Percentiles rank a stretch among this genome's conserved stretches.
Evolutionary conservation across 2,888 invertebrate genomes (phyloP).

Genomic region (Cosmia trapezina): DNA sequence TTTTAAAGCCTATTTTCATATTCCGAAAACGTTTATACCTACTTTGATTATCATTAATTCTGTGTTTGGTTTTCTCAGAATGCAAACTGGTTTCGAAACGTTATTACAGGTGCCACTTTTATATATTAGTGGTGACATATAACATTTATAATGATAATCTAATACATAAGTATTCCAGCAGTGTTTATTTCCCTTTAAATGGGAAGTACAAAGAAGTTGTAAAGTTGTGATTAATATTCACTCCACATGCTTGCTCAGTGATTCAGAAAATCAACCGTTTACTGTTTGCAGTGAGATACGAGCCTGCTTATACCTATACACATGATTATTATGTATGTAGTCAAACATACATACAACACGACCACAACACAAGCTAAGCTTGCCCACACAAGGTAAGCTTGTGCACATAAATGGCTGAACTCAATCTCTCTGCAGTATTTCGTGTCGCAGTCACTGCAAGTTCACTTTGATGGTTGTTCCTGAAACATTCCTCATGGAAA

Average conservation of each 20-base stretch:
- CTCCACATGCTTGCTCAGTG: constrained; percentile 41
- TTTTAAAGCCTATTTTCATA: not conserved
- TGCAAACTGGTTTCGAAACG: not conserved
- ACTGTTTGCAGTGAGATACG: constrained; percentile 27
- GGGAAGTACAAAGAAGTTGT: constrained; percentile 49
- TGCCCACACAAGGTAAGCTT: not conserved
- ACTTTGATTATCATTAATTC: too few species aligned
- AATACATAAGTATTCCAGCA: constrained; percentile 36
- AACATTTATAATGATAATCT: not conserved
- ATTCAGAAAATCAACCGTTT: constrained; percentile 60
- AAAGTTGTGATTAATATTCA: constrained; percentile 51
- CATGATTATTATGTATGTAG: not conserved
- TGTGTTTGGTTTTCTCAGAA: not conserved
- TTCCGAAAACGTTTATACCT: too few species aligned
- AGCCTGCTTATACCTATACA: not conserved
- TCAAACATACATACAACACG: too few species aligned
- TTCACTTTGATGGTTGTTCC: not conserved
- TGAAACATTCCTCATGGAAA: not conserved
- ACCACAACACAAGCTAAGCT: not conserved
- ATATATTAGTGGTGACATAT: not conserved
- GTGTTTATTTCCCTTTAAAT: constrained; percentile 56
- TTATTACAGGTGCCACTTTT: too few species aligned
- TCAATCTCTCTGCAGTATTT: not conserved
- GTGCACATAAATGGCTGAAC: not conserved
- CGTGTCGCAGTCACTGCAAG: not conserved